Evolutionary conservation across 2,888 invertebrate species (phyloP), one percentile per base, ranked within the genome.

Genomic region (Leucania comma): DNA sequence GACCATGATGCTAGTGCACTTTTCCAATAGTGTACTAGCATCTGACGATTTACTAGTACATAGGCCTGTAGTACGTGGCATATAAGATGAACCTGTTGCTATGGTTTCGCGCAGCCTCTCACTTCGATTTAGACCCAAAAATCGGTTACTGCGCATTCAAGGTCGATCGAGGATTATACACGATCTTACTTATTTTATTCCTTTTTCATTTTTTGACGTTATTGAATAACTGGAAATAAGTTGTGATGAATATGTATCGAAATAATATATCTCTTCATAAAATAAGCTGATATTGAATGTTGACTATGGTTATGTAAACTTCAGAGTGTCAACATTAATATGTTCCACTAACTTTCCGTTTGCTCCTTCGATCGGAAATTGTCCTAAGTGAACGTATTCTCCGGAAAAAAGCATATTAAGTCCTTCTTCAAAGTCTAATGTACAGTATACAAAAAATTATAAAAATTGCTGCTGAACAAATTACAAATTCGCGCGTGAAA

Each of bases 221-320:
- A 53, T 64, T 53, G 29, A 20, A 4, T n/a, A 65, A 54, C 8
- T 68, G 32, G 24, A 24, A 66, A 66, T 54, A 42, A 32, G 22
- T 17, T 64, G 64, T 64, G 20, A 29, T 42, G 14, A 26, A 24
- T 26, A 8, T 48, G n/a, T 1, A 10, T 59, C 26, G 4, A n/a
- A 20, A 46, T 17, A 29, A 56, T 56, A 29, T 20, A 24, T 22
- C 38, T 42, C 6, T 51, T 70, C 50, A 59, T 20, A n/a, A n/a
- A n/a, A 1, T 12, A 42, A 42, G 20, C 20, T 51, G 46, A 53
- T 60, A 71, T 35, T 14, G 51, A 12, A 35, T 70, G 46, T 71
- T 54, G 46, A 38, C 62, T 71, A 46, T 26, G 26, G 35, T 35
- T n/a, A 53, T 14, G 32, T 42, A 54, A 14, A 26, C 20, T 29